A percentile compares a stretch with the other conserved stretches of the same genome.
These are phyloP conservation scores for Geococcyx californianus DNA, from an alignment of 2,113 vertebrate species.

Conservation along the genomic window DNA sequence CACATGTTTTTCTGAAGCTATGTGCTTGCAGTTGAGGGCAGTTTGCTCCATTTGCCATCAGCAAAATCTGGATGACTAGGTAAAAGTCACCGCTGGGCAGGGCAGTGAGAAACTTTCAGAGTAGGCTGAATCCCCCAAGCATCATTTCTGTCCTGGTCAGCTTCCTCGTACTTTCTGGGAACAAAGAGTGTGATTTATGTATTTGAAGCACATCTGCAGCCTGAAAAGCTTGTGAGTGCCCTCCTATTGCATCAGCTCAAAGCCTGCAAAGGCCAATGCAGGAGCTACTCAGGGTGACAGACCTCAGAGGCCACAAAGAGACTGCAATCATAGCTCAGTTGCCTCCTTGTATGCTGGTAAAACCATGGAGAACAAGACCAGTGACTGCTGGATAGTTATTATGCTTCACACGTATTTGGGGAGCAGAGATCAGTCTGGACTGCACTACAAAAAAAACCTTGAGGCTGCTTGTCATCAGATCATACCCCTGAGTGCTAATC, in stretches of 20 bases:
- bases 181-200: not conserved
- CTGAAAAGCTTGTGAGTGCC: not conserved
- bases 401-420: not conserved
- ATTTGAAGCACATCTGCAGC: not conserved
- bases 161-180: not conserved
- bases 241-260: not conserved
- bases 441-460: not conserved
- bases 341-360: not conserved
- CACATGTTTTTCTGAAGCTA: fast-evolving
- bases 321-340: not conserved
- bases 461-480: conserved; percentile 3
- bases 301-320: fast-evolving
- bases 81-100: not conserved
- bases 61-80: not conserved
- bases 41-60: not conserved
- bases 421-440: not conserved
- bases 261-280: not conserved
- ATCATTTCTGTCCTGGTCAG: not conserved
- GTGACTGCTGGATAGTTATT: not conserved
- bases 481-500: not conserved
- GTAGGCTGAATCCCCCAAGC: not conserved
- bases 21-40: not conserved
- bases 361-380: not conserved
- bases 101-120: not conserved
- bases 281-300: not conserved